Percentiles rank a stretch among this genome's conserved stretches.
Evolutionary conservation across 2,113 vertebrate species (phyloP).

Genomic region (Pomatorhinus ruficollis): DNA sequence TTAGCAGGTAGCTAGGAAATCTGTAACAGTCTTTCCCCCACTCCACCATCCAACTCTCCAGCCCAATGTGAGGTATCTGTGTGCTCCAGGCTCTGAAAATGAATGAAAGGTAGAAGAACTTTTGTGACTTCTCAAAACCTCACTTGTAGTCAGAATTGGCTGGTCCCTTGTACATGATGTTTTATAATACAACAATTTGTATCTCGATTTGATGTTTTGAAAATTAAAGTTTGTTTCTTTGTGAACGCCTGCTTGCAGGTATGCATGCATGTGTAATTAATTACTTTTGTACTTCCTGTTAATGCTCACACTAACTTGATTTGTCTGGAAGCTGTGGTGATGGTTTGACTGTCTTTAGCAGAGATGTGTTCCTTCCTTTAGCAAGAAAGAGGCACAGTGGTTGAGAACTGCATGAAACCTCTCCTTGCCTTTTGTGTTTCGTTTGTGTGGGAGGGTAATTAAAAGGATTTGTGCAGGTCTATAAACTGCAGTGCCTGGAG

Average conservation of each 20-base stretch:
- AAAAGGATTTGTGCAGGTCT: neutral
- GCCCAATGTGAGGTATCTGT: neutral
- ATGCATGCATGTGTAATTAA: neutral
- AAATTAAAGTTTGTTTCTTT: neutral
- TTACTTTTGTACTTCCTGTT: neutral
- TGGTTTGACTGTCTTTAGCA: neutral
- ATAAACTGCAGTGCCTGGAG: neutral
- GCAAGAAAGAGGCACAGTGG: neutral
- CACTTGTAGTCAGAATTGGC: neutral
- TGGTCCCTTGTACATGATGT: neutral
- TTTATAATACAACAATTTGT: neutral
- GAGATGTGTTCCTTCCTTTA: neutral
- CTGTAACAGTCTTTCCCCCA: neutral
- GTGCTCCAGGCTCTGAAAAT: neutral
- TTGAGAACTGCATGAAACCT: neutral
- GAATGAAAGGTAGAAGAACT: neutral
- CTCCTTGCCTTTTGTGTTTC: neutral
- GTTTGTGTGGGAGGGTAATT: neutral
- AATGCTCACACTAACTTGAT: neutral
- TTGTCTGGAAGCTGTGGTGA: neutral
- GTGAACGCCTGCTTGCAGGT: neutral
- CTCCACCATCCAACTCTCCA: neutral
- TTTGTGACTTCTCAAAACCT: neutral
- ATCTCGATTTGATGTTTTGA: neutral
- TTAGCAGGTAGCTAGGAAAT: neutral